Base-by-base conservation (phyloP, 2,113 vertebrate genomes). In the Tetrax tetrax region DNA sequence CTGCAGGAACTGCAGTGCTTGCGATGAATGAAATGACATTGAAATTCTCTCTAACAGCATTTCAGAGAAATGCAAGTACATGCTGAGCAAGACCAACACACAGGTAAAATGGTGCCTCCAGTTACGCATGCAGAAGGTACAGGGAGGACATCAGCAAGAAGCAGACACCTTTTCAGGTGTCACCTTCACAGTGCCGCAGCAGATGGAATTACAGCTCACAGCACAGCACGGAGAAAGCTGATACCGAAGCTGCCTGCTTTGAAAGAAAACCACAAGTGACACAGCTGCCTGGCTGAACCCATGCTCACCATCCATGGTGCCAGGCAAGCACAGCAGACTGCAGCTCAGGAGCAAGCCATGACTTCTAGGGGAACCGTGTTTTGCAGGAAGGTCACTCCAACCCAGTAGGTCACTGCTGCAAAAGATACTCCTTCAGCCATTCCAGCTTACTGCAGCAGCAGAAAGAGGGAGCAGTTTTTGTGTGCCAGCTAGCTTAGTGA, bases 181-280 rank as follows among this genome's bases (percentile, higher is more conserved):
- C 95, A 96, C 96, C 94, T 96, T 92, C 82, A 81, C 56, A 14
- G 12, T 9, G 29, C 48, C 2, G 2, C 68, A 86, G 83, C 87
- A 90, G 96, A 96, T 96, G 89, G 89, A 96, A 96, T 95, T 96
- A 92, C 96, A 96, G 92, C 83, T 71, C 76, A 35, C 60, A 56
- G 89, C 0, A 0, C 57, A 76, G 63, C 61, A 64, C 92, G 71
- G 54, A 50, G 92, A 72, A 89, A 69, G 80, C 69, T 90, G 94
- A 96, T 92, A 94, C 57, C 92, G 90, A 84, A 90, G 83, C 83
- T 84, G 91, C 33, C 91, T 91, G 83, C 80, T 78, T 63, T 60
- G 83, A 87, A 93, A 91, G 83, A 87, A 83, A 95, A 93, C 90
- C 57, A 9, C 35, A 56, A 90, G 69, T 21, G 57, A 56, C 90